Base-by-base conservation (phyloP, 2,797 vertebrate species). In the Sebastes alutus region DNA sequence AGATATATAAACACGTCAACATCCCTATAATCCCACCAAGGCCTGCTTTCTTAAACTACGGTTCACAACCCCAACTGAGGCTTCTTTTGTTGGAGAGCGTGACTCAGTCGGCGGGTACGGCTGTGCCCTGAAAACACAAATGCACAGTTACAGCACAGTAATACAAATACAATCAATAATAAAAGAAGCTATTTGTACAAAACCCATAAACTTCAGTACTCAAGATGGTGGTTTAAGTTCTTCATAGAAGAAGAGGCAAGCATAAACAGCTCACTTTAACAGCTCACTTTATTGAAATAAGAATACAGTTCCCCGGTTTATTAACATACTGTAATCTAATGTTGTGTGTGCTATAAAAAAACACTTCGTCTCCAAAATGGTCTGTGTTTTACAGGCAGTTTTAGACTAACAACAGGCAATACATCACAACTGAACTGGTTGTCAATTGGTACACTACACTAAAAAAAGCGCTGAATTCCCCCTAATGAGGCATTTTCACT, bases 1-100 rank as follows among this genome's bases (percentile, higher is more conserved):
- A 72, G 63, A 78, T 46, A 77, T 55, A 22, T 73, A 86, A 88
- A 88, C 75, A 83, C 66, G 5, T 78, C 70, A 78, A n/a, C 77
- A 66, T 84, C 75, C 68, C 16, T 18, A 11, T 85, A 84, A 88
- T 90, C 83, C 83, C 75, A 80, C 25, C 23, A 10, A 80, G 66
- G 72, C 65, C 38, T 66, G 35, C 2, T 86, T 74, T 75, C 69
- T 75, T 64, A 61, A 77, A 78, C 70, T 59, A 2, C 27, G 14
- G 83, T 77, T 83, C 80, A 73, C 54, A 55, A 32, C 75, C 77
- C 67, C 22, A 22, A 30, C 52, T 79, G 66, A 76, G 63, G 65
- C 27, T 54, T 18, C 27, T 62, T 42, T 64, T 81, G 66, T 72
- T 33, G n/a, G 60, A 49, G 60, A 76, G 70, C 20, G 29, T 78